Evolutionary conservation across 2,888 invertebrate species (phyloP).

Genomic region (Acleris emargana): DNA sequence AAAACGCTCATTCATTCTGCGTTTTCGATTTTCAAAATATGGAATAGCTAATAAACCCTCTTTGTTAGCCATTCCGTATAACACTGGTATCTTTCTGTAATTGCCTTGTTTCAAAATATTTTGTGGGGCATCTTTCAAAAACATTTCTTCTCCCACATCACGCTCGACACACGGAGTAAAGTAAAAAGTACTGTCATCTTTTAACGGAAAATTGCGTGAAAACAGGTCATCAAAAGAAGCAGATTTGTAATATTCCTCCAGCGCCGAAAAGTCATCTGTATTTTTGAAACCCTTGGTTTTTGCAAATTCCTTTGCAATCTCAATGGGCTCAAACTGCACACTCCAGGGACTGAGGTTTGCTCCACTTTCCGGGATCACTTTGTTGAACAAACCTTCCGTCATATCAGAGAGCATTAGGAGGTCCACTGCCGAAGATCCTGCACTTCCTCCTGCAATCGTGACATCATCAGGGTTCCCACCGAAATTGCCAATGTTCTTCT

Average conservation of each 20-base stretch:
- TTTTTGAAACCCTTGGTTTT: slow-evolving; percentile 14
- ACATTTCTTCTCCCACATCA: slow-evolving; percentile 42
- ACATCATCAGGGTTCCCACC: slow-evolving; percentile 40
- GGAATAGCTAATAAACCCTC: slow-evolving; percentile 45
- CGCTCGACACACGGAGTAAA: slow-evolving; percentile 29
- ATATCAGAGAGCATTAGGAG: slow-evolving; percentile 35
- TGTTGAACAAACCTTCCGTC: slow-evolving; percentile 36
- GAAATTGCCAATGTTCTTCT: slow-evolving; percentile 38
- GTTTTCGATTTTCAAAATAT: slow-evolving; percentile 49
- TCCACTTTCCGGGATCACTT: slow-evolving; percentile 40
- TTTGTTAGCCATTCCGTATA: slow-evolving; percentile 54
- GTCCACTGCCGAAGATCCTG: slow-evolving; percentile 38
- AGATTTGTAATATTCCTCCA: slow-evolving; percentile 18
- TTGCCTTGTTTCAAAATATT: slow-evolving; percentile 48
- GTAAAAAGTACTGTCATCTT: slow-evolving; percentile 3
- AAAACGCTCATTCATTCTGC: slow-evolving; percentile 59
- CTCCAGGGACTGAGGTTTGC: slow-evolving; percentile 26
- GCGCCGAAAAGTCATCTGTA: slow-evolving; percentile 7
- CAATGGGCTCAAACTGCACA: slow-evolving; percentile 25
- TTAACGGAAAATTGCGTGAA: not conserved
- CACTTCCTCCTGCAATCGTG: slow-evolving; percentile 38
- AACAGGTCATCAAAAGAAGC: slow-evolving; percentile 2
- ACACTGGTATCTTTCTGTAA: slow-evolving; percentile 50
- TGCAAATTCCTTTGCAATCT: slow-evolving; percentile 25
- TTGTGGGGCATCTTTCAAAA: slow-evolving; percentile 51